Conservation (phyloP, 2,113 vertebrate genomes). For the Excalfactoria chinensis region DNA sequence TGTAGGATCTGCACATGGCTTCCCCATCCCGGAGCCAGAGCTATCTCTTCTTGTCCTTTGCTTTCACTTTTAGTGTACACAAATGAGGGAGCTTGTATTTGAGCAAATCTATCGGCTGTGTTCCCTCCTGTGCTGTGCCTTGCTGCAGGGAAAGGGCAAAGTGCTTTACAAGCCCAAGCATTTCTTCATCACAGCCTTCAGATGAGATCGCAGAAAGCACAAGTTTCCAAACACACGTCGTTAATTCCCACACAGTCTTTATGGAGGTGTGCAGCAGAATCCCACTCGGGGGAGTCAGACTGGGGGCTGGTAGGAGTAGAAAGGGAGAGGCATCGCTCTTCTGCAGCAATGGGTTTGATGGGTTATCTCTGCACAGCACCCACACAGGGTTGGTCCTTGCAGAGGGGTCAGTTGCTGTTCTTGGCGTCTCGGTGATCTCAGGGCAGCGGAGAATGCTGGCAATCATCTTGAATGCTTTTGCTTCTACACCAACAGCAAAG, state of each 20-base stretch:
- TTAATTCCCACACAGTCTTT: not conserved
- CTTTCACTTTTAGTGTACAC: not conserved
- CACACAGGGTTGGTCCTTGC: not conserved
- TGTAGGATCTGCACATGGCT: not conserved
- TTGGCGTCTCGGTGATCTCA: not conserved
- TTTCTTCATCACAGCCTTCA: not conserved
- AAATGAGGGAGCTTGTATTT: not conserved
- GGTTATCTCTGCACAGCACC: not conserved
- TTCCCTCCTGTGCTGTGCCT: not conserved
- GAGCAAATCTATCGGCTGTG: not conserved
- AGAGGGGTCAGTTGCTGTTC: not conserved
- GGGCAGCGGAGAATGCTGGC: not conserved
- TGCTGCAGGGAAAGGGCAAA: not conserved
- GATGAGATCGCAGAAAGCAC: not conserved
- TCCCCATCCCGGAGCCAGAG: not conserved
- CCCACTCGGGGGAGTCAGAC: accelerated
- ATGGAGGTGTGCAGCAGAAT: not conserved
- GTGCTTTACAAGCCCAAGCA: not conserved
- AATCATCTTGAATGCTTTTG: not conserved
- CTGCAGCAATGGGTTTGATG: not conserved
- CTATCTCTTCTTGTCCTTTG: not conserved
- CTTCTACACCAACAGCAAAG: not conserved
- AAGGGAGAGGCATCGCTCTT: not conserved
- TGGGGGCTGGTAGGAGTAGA: not conserved
- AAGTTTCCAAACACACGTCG: not conserved